phyloP scores from a whole-genome alignment of 1,140 invertebrate species.

The Bombyx mandarina region DNA sequence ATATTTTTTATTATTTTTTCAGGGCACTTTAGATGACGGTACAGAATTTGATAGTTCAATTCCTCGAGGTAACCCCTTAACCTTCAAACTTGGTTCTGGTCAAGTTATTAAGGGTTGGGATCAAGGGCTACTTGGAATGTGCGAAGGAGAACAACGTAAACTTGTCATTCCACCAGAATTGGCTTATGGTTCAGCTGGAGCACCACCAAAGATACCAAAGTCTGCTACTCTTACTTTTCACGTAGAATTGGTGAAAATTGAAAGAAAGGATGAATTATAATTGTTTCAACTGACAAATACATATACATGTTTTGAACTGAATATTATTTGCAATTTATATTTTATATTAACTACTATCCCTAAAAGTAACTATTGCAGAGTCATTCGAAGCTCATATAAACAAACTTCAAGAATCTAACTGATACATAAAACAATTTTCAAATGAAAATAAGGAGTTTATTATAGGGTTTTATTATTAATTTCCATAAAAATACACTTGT shows the following conservation, averaged over 20 bases:
- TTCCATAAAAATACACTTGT: too few species aligned
- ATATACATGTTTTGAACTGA: too few species aligned
- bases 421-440: too few species aligned
- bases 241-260: slow-evolving; percentile 87
- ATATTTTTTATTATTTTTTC: slow-evolving; percentile 27
- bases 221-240: slow-evolving; percentile 87
- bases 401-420: too few species aligned
- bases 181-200: slow-evolving; percentile 83
- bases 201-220: slow-evolving; percentile 85
- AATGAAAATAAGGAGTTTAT: too few species aligned
- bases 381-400: too few species aligned
- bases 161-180: slow-evolving; percentile 88
- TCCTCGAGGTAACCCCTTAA: slow-evolving; percentile 79
- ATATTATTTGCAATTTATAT: too few species aligned
- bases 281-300: too few species aligned
- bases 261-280: slow-evolving; percentile 65
- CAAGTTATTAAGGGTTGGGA: slow-evolving; percentile 92
- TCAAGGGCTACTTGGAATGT: slow-evolving; percentile 88
- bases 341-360: too few species aligned
- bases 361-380: too few species aligned
- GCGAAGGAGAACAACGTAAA: slow-evolving; percentile 87
- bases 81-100: slow-evolving; percentile 83
- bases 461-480: too few species aligned
- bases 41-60: slow-evolving; percentile 89
- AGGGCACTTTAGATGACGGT: slow-evolving; percentile 88